These are phyloP conservation scores for Colinus virginianus DNA, from an alignment of 2,113 vertebrate genomes.

Conservation along the genomic window DNA sequence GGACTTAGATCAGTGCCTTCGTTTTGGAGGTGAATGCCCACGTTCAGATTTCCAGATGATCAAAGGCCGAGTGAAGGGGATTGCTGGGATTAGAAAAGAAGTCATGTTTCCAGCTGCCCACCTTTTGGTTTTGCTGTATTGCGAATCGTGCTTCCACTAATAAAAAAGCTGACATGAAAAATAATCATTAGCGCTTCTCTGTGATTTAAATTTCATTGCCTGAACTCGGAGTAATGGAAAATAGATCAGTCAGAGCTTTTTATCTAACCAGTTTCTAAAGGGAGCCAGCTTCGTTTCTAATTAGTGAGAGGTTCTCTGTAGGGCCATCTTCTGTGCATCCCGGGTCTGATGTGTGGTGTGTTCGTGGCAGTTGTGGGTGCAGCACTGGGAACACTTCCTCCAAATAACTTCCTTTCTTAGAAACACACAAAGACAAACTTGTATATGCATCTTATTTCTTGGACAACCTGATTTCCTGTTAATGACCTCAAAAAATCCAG, in stretches of 20 bases:
- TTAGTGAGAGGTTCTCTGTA: conserved; percentile 22
- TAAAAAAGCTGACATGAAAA: conserved; percentile 58
- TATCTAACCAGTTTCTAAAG: conserved; percentile 37
- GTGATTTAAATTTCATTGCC: conserved; percentile 62
- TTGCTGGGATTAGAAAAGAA: conserved; percentile 6
- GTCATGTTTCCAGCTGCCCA: neutral
- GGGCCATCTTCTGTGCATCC: neutral
- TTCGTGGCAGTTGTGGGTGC: neutral
- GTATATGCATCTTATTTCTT: neutral
- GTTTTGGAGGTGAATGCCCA: neutral
- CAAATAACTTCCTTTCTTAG: neutral
- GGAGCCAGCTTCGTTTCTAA: conserved; percentile 15
- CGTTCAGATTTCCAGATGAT: rapidly evolving
- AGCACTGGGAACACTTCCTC: conserved; percentile 14
- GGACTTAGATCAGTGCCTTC: neutral
- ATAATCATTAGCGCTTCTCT: conserved; percentile 53
- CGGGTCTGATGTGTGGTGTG: neutral
- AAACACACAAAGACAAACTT: neutral
- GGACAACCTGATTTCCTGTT: neutral
- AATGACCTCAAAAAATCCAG: neutral
- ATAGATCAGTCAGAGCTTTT: conserved; percentile 55
- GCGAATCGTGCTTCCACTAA: conserved; percentile 7
- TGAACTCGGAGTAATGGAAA: conserved; percentile 24
- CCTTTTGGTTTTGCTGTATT: neutral
- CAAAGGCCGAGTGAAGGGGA: neutral